Evolutionary conservation across 2,888 invertebrate species (phyloP).

Genomic region (Cataglyphis altisquamis): DNA sequence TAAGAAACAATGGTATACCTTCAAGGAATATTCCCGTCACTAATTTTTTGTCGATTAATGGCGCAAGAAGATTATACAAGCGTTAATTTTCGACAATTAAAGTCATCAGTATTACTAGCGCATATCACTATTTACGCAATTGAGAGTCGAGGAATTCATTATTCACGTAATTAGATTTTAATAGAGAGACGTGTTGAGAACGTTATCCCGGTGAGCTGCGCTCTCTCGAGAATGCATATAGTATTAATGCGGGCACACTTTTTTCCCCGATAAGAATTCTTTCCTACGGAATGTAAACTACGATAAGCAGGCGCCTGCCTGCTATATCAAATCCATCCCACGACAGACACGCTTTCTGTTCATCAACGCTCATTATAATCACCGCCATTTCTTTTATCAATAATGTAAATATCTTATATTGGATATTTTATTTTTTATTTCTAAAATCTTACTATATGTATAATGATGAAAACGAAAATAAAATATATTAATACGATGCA

Average conservation of each 20-base stretch:
- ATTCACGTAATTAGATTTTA: constrained; percentile 33
- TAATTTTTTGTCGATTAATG: constrained; percentile 27
- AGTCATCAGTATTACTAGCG: constrained; percentile 22
- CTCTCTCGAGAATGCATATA: constrained; percentile 17
- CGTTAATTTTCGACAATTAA: constrained; percentile 8
- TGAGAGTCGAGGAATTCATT: constrained; percentile 5
- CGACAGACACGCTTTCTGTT: constrained; percentile 36
- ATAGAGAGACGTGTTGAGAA: neutral
- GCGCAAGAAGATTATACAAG: neutral
- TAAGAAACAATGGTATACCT: neutral
- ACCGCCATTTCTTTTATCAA: neutral
- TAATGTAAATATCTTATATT: neutral
- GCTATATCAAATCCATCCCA: constrained; percentile 38
- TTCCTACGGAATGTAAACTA: constrained; percentile 57
- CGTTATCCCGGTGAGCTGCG: constrained; percentile 5
- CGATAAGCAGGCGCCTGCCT: constrained; percentile 71
- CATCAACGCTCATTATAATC: constrained; percentile 30
- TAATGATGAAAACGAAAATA: neutral
- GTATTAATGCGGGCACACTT: constrained; percentile 54
- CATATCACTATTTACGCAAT: neutral
- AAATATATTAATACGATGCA: neutral
- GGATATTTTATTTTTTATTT: neutral
- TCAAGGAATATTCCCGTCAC: constrained; percentile 13
- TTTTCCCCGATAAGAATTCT: constrained; percentile 69
- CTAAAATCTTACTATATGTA: neutral